phyloP scores from a whole-genome alignment of 53 echinoderm and acorn worm genomes.

The Mesocentrotus franciscanus region DNA sequence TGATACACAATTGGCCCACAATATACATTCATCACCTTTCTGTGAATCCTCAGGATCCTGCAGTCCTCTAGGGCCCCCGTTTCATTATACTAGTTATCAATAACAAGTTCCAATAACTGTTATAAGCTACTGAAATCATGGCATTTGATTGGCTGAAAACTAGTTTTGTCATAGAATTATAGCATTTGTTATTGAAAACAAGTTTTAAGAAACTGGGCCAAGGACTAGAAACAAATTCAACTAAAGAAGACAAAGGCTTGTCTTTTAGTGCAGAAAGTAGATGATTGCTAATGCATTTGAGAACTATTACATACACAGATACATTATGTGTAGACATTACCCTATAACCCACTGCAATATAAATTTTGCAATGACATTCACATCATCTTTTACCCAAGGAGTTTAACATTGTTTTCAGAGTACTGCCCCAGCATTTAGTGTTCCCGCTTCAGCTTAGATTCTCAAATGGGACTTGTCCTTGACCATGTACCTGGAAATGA shows the following conservation, averaged over 20 bases:
- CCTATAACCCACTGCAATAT: not conserved
- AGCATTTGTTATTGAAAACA: no score
- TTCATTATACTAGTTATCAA: no score
- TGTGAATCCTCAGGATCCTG: no score
- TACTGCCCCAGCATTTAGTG: not conserved
- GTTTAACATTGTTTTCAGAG: not conserved
- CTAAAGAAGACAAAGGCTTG: not conserved
- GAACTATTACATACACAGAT: not conserved
- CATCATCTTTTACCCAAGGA: not conserved
- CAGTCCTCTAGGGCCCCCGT: no score
- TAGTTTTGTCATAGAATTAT: no score
- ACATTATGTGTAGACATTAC: not conserved
- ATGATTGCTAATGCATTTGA: not conserved
- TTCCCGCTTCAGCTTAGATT: slow-evolving; percentile 68
- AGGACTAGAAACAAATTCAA: not conserved
- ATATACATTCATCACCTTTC: no score
- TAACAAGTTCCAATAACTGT: no score
- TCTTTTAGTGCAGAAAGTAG: not conserved
- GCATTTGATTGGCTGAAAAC: no score
- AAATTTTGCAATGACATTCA: not conserved
- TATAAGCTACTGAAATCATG: no score
- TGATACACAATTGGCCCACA: no score
- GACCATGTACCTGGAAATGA: slow-evolving; percentile 83
- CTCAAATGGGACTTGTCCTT: slow-evolving; percentile 87
- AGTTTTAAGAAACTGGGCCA: no score